Conservation (phyloP, 2,797 vertebrate genomes). For the Florisuga fusca region DNA sequence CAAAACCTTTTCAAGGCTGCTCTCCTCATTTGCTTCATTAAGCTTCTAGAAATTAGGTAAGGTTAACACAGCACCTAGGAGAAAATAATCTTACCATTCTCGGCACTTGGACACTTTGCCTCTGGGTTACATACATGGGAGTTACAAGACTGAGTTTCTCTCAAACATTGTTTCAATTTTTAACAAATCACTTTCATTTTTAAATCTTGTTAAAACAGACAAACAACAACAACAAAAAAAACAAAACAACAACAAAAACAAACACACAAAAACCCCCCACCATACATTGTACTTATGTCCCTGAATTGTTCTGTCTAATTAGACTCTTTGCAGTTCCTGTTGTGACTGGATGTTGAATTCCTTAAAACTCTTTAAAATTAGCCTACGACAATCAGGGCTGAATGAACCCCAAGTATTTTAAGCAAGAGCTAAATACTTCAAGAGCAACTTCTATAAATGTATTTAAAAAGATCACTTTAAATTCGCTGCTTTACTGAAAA, state of each 20-base stretch:
- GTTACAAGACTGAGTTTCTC: not conserved
- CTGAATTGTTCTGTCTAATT: not conserved
- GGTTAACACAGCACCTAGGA: not conserved
- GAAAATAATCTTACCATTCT: not conserved
- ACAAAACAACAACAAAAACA: not conserved
- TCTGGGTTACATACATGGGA: not conserved
- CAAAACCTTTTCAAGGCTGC: constrained; percentile 37
- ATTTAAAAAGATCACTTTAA: not conserved
- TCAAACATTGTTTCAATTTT: not conserved
- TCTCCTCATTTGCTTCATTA: constrained; percentile 32
- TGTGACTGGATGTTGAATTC: not conserved
- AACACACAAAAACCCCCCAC: too few species aligned
- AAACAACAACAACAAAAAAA: not conserved
- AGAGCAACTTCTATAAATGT: not conserved
- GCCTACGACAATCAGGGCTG: not conserved
- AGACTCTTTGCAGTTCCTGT: not conserved
- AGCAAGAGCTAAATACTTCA: not conserved
- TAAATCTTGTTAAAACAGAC: not conserved
- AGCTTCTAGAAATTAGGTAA: not conserved
- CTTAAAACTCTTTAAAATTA: not conserved
- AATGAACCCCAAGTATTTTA: not conserved
- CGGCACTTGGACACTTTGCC: not conserved
- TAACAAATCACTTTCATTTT: not conserved
- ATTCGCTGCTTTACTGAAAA: not conserved
- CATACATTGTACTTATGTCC: not conserved